Conservation (phyloP, 2,888 invertebrate genomes). For the Brachypalpus laphriformis region DNA sequence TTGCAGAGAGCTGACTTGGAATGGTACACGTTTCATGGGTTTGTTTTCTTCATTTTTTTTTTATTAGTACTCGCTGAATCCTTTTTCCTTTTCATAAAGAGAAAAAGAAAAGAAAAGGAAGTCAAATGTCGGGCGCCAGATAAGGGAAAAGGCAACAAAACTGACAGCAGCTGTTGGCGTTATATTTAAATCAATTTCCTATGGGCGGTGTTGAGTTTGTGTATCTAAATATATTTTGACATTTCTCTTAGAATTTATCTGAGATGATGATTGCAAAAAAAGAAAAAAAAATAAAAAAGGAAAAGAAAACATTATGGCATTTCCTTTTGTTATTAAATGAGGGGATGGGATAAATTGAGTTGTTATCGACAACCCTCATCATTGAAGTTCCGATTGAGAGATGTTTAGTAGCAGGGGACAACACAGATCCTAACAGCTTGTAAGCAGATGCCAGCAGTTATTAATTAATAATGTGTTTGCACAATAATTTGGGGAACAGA, state of each 20-base stretch:
- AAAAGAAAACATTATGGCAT: conserved; percentile 8
- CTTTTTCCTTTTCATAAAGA: conserved; percentile 22
- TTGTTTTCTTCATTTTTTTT: background rate
- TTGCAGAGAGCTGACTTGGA: conserved; percentile 15
- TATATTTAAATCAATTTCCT: conserved; percentile 53
- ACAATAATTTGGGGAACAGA: background rate
- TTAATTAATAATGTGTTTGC: conserved; percentile 2
- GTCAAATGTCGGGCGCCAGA: conserved; percentile 49
- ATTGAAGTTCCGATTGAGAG: background rate
- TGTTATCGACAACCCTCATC: conserved; percentile 42
- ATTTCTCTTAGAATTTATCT: background rate
- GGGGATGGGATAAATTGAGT: conserved; percentile 1
- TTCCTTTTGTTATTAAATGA: conserved; percentile 4
- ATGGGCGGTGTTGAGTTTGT: background rate
- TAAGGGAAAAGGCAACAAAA: conserved; percentile 15
- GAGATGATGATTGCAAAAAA: conserved; percentile 24
- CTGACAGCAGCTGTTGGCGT: conserved; percentile 47
- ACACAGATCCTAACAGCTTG: background rate
- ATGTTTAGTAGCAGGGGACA: background rate
- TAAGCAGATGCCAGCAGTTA: background rate
- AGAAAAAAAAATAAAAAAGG: background rate
- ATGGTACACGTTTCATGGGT: background rate
- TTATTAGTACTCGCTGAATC: conserved; percentile 14
- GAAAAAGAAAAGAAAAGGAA: conserved; percentile 52
- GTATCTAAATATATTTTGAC: conserved; percentile 5